Base-by-base conservation (phyloP, 1,140 invertebrate species). In the Chironomus tepperi region DNA sequence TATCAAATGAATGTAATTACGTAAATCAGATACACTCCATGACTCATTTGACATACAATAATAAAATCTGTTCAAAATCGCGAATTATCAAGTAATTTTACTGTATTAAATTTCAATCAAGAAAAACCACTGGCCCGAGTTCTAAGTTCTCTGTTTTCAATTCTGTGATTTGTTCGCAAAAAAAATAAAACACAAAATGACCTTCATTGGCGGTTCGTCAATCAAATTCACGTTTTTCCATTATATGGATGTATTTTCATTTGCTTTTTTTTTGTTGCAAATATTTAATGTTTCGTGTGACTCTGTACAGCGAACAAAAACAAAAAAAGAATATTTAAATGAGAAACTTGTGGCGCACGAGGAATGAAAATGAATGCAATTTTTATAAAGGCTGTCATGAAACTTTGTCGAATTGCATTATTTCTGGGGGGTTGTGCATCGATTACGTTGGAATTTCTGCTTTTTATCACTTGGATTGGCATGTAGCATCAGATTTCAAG, bases 151-250 rank as follows among this genome's bases (percentile, higher is more conserved):
- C 47, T 57, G 47, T 57, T n/a, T 57, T 57, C 47, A n/a, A 57
- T n/a, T 70, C n/a, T n/a, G n/a, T n/a, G n/a, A n/a, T 70, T 70
- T 70, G 0, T 70, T 70, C 16, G 65, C 65, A 18, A 21, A 70
- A 19, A 21, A 70, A 19, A 57, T 57, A 70, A 70, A 21, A 70
- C 9, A 7, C 6, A 16, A 70, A 70, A 70, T 70, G 65, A 70
- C 65, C 65, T 70, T 70, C 65, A 19, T 5, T 70, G 65, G 65
- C 16, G 65, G 65, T 70, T 70, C 18, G 65, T 70, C 65, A 70
- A 70, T 70, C 65, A 70, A 70, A 70, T 21, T 70, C 65, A 70
- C 65, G 65, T 70, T 70, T 70, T 70, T 18, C 64, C 19, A 18
- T 18, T 19, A 18, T 8, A 70, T 9, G 18, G 18, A 57, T 57